phyloP scores from a whole-genome alignment of 2,797 vertebrate genomes.

The Pangasius krempfi region DNA sequence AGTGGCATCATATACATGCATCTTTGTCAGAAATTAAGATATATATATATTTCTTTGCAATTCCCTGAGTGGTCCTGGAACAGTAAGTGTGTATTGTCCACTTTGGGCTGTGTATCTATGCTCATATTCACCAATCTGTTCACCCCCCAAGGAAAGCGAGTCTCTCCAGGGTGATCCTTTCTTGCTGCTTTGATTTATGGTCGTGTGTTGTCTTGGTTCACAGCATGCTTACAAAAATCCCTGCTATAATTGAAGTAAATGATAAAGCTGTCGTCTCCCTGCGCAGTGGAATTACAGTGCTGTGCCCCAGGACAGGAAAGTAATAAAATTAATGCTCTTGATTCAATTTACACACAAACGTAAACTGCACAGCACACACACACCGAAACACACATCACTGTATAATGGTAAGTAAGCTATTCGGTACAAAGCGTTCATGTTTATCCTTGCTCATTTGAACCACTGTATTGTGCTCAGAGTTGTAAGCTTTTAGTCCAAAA shows the following conservation, averaged over 20 bases:
- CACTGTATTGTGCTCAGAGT: not conserved
- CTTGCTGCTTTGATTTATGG: slow-evolving; percentile 70
- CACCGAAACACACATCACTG: not conserved
- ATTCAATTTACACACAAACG: slow-evolving; percentile 31
- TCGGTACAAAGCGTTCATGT: not conserved
- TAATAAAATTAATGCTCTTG: slow-evolving; percentile 47
- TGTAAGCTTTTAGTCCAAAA: not conserved
- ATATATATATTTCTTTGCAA: slow-evolving; percentile 5
- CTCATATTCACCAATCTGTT: slow-evolving; percentile 64
- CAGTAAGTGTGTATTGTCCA: slow-evolving; percentile 22
- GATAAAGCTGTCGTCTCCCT: slow-evolving; percentile 61
- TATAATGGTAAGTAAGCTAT: not conserved
- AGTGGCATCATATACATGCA: not conserved
- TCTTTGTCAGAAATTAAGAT: not conserved
- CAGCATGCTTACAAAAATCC: slow-evolving; percentile 67
- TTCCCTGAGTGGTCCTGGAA: not conserved
- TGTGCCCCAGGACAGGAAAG: slow-evolving; percentile 40
- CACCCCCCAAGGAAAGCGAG: slow-evolving; percentile 59
- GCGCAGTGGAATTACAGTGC: slow-evolving; percentile 38
- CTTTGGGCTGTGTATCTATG: slow-evolving; percentile 61
- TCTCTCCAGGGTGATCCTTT: slow-evolving; percentile 62
- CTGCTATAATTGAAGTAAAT: slow-evolving; percentile 74
- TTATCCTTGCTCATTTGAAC: slow-evolving; percentile 4
- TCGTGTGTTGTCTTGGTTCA: slow-evolving; percentile 57
- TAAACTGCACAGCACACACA: slow-evolving; percentile 2